phyloP scores from a whole-genome alignment of 2,888 invertebrate species.

The Spicauda simplicius region DNA sequence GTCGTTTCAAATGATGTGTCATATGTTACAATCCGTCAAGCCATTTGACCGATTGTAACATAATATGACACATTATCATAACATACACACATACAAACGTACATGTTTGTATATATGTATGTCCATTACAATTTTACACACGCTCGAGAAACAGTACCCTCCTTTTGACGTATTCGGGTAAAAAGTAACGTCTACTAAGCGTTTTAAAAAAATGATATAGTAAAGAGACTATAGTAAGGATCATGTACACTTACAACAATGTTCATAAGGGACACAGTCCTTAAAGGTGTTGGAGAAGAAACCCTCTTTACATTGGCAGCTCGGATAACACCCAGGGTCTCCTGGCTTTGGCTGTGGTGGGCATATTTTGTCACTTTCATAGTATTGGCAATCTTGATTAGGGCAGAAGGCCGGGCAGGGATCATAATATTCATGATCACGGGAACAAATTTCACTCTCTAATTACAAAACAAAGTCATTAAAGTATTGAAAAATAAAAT shows the following conservation, averaged over 20 bases:
- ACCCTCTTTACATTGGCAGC: not conserved
- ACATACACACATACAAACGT: too few relatives aligned
- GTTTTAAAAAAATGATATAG: too few relatives aligned
- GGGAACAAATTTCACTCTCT: not conserved
- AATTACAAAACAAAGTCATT: not conserved
- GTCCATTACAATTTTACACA: too few relatives aligned
- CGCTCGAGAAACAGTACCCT: too few relatives aligned
- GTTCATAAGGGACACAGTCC: not conserved
- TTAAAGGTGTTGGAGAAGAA: not conserved
- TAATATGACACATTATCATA: too few relatives aligned
- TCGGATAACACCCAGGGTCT: not conserved
- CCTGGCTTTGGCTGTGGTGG: not conserved
- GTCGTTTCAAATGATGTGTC: too few relatives aligned
- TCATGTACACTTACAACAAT: not conserved
- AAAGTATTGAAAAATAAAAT: not conserved
- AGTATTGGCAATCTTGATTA: not conserved
- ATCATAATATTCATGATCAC: not conserved
- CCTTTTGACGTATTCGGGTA: too few relatives aligned
- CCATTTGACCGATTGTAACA: too few relatives aligned
- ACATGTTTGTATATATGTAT: too few relatives aligned
- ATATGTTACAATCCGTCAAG: too few relatives aligned
- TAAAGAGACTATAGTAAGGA: too few relatives aligned
- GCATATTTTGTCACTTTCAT: not conserved
- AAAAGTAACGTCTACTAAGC: too few relatives aligned
- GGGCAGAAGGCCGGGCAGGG: not conserved